These are phyloP conservation scores for Muricea muricata DNA, from an alignment of 92 coral and sea anemone species.

Conservation along the genomic window DNA sequence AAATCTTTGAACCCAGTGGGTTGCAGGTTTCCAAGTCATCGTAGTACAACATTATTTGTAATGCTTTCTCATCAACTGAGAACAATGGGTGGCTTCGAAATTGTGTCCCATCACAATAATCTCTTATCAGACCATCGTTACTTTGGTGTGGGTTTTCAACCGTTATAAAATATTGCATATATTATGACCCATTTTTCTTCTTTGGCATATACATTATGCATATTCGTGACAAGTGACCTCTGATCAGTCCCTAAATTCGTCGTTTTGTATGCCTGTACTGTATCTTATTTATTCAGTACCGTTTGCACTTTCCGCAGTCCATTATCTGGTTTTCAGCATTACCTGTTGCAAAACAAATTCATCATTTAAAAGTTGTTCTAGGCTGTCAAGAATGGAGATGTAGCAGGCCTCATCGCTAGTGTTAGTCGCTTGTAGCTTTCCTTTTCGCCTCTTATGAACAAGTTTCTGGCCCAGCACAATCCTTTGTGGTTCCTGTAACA, in stretches of 20 bases:
- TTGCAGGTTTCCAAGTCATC: slow-evolving; percentile 46
- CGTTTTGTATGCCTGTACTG: too few species aligned
- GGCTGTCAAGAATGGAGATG: slow-evolving; percentile 60
- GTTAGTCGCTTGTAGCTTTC: slow-evolving; percentile 26
- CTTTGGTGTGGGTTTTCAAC: slow-evolving; percentile 21
- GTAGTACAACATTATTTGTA: slow-evolving; percentile 29
- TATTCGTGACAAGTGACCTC: neutral
- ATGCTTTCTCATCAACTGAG: slow-evolving; percentile 1
- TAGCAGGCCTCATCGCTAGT: slow-evolving; percentile 54
- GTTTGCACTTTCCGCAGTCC: too few species aligned
- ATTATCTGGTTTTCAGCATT: neutral
- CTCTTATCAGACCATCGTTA: slow-evolving; percentile 26
- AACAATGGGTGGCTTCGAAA: slow-evolving; percentile 34
- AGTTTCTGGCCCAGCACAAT: slow-evolving; percentile 51
- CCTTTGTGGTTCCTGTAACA: slow-evolving; percentile 62
- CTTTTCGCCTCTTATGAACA: slow-evolving; percentile 47
- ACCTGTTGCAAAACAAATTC: slow-evolving; percentile 59
- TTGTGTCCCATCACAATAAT: slow-evolving; percentile 29
- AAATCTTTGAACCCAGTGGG: slow-evolving; percentile 42
- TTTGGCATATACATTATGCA: neutral
- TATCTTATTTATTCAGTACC: too few species aligned
- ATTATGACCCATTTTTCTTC: neutral
- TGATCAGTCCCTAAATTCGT: neutral
- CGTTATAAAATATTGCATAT: neutral
- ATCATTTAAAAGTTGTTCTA: slow-evolving; percentile 64